Base-by-base conservation (phyloP, 2,797 vertebrate species). In the Lithobates sylvaticus region DNA sequence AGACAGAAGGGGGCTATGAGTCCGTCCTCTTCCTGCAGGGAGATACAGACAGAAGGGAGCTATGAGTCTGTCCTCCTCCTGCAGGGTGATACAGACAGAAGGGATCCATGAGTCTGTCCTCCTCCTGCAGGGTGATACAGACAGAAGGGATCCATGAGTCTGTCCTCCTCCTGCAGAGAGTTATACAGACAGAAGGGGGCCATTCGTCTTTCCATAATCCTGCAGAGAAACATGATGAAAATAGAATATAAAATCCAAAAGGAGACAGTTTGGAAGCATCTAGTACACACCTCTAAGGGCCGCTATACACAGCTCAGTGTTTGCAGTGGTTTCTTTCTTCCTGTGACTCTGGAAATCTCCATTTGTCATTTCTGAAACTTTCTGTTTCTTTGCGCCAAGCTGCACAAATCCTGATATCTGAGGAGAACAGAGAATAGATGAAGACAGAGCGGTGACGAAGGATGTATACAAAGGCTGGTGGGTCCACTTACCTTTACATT, bases 321-420 rank as follows among this genome's bases (percentile, higher is more conserved):
- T 98, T 86, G 97, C 95, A 29, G 93, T 77, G 10, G 64, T 81
- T 78, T 98, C 96, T 15, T 95, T 95, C 89, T 98, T 98, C 79
- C 95, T 94, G 47, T 92, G 91, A 10, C 69, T 69, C 83, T 95
- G 94, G 0, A 94, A 89, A 0, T 92, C 91, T 85, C 64, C 0
- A 0, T 93, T 92, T 72, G 95, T n/a, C 3, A 92, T 89, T 85
- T 44, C 96, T 3, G 85, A 86, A 89, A 69, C 94, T 92, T 68
- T 95, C 92, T 1, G 94, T 91, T 91, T 97, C 95, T 90, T 95
- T 89, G 80, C 74, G 26, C 85, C 85, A 1, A 86, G 36, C 44
- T 86, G 85, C 23, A 86, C 85, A 54, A 86, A 86, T 0, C 74
- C 50, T 9, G 85, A 83, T 9, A 86, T 86, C 85, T 86, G 58